phyloP scores from a whole-genome alignment of 2,888 invertebrate genomes.

The Ormyrus nitidulus region DNA sequence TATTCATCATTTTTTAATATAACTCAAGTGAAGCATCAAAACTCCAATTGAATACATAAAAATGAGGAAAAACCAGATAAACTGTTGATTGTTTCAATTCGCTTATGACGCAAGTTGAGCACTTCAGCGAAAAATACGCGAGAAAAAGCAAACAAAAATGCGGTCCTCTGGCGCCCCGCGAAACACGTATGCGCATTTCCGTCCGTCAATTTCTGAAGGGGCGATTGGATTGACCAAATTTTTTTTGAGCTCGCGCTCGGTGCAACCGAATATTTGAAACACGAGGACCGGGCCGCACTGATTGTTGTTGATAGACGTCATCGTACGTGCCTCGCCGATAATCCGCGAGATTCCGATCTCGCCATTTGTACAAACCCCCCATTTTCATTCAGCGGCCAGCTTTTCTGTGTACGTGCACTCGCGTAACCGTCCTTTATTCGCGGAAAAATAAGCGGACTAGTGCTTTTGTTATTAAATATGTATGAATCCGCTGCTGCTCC shows the following conservation, averaged over 20 bases:
- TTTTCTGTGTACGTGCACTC: not conserved
- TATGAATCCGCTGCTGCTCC: not conserved
- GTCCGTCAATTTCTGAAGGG: slow-evolving; percentile 40
- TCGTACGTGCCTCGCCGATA: slow-evolving; percentile 59
- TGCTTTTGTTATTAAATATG: slow-evolving; percentile 38
- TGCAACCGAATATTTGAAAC: slow-evolving; percentile 49
- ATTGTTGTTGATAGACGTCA: slow-evolving; percentile 52
- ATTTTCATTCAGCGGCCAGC: slow-evolving; percentile 6
- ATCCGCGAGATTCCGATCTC: slow-evolving; percentile 60
- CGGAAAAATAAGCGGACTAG: not conserved
- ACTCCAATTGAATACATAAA: not conserved
- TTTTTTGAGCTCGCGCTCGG: slow-evolving; percentile 24
- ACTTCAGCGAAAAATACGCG: not conserved
- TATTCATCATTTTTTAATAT: too few species aligned
- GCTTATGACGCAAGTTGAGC: not conserved
- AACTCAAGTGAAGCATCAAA: too few species aligned
- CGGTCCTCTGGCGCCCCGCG: not conserved
- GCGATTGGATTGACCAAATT: slow-evolving; percentile 46
- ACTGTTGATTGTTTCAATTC: slow-evolving; percentile 35
- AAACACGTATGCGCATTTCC: slow-evolving; percentile 41
- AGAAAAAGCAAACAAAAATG: not conserved
- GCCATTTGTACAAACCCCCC: slow-evolving; percentile 10
- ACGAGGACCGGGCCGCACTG: slow-evolving; percentile 30
- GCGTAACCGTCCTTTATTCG: slow-evolving; percentile 27
- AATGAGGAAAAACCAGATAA: not conserved